Evolutionary conservation across 64 coral and sea anemone species (phyloP).

Genomic region (Catalaphyllia jardinei): DNA sequence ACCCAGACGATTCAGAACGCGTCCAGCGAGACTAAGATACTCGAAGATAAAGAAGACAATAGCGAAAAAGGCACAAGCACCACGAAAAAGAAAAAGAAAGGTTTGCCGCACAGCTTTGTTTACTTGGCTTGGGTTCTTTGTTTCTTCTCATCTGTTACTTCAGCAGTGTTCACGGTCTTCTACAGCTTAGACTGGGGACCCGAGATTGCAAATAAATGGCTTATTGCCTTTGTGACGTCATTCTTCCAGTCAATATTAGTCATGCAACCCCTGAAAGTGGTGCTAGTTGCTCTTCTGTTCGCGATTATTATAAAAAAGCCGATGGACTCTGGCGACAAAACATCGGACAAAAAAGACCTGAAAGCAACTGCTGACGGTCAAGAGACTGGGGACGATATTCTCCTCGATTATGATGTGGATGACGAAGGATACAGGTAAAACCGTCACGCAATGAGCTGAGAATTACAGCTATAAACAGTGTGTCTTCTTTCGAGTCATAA

Average conservation of each 20-base stretch:
- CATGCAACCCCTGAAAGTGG: slow-evolving; percentile 94
- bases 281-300: slow-evolving; percentile 69
- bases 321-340: slow-evolving; percentile 38
- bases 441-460: no score
- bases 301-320: slow-evolving; percentile 87
- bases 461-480: no score
- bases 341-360: slow-evolving; percentile 28
- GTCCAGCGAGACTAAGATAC: not conserved
- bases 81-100: slow-evolving; percentile 69
- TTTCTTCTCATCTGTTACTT: slow-evolving; percentile 34
- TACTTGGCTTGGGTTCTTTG: slow-evolving; percentile 83
- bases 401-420: slow-evolving; percentile 32
- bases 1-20: not conserved
- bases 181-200: slow-evolving; percentile 88
- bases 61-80: not conserved
- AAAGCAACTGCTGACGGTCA: not conserved
- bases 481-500: no score
- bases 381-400: slow-evolving; percentile 31
- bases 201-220: slow-evolving; percentile 87
- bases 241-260: slow-evolving; percentile 87
- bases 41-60: not conserved
- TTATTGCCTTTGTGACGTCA: slow-evolving; percentile 77
- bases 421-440: slow-evolving; percentile 7
- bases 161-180: slow-evolving; percentile 78
- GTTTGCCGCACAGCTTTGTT: slow-evolving; percentile 62